Evolutionary conservation across 2,113 vertebrate species (phyloP), one percentile per base, ranked within the genome.

Genomic region (Hemichromis elongatus): DNA sequence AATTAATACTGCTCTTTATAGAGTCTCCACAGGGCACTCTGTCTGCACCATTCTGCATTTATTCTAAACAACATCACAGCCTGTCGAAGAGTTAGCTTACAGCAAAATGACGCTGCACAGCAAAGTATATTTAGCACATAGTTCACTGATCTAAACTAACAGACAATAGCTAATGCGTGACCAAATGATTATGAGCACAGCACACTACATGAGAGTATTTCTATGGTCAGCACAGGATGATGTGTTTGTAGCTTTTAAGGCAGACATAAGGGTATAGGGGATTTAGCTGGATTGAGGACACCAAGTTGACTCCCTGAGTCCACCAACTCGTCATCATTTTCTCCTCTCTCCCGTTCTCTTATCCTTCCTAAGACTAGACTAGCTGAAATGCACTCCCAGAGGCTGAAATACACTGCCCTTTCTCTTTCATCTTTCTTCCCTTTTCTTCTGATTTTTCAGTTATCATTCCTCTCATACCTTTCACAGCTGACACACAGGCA

Each of bases 281-380:
- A 93, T 93, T 95, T 92, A 93, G 85, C 54, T 93, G 93, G 93
- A 95, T 94, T 94, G 92, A 93, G 92, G 94, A 92, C 92, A 93
- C 68, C 85, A 88, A 92, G 81, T 92, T 89, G 87, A 93, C 90
- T 91, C 83, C 42, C 50, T 57, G 78, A 82, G 85, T 92, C 75
- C 82, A 92, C 79, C 77, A 90, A 81, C 82, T 81, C 19, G 10
- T 77, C 75, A 81, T 84, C 78, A 10, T 84, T 66, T 87, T 81
- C 63, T 79, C 37, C 61, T 81, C 63, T 81, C 75, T 57, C 63
- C 53, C 77, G 73, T 70, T 85, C 80, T 86, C 57, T 89, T 52
- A 57, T 92, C 85, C 83, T 61, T 75, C 81, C 84, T 80, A 78
- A 87, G 5, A 87, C 80, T 52, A 73, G 59, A 81, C 33, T 79